Evolutionary conservation across 2,797 vertebrate genomes (phyloP).

Genomic region (Anabacerthia variegaticeps): DNA sequence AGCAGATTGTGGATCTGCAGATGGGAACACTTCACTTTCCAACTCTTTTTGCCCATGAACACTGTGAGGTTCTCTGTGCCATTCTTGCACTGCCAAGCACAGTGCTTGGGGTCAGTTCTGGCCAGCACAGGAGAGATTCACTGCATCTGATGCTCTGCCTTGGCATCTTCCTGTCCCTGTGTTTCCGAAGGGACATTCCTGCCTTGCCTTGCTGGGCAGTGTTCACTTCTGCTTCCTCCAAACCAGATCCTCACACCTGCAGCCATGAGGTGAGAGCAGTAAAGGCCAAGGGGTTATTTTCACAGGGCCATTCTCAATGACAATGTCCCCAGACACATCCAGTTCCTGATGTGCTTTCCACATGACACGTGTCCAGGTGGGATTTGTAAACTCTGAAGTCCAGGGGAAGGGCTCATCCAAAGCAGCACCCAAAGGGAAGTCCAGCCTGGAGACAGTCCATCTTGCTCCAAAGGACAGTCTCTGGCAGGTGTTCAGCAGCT

Average conservation of each 20-base stretch:
- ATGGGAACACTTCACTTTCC: background rate
- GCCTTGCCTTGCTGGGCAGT: background rate
- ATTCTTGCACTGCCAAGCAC: background rate
- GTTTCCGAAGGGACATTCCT: background rate
- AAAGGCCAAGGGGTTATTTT: background rate
- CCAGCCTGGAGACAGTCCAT: background rate
- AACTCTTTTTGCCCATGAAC: background rate
- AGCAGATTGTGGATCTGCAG: background rate
- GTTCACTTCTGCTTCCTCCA: background rate
- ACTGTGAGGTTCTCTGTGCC: background rate
- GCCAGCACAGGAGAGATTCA: background rate
- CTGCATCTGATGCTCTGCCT: background rate
- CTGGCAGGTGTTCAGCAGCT: conserved; percentile 28
- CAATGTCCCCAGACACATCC: background rate
- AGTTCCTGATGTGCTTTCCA: background rate
- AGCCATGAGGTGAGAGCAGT: background rate
- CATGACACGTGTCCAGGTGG: background rate
- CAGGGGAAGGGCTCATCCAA: background rate
- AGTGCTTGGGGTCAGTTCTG: background rate
- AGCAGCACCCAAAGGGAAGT: background rate
- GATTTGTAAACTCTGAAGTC: background rate
- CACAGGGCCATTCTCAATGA: background rate
- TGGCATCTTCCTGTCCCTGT: background rate
- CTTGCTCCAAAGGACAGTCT: background rate
- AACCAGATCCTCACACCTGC: background rate